Evolutionary conservation across 2,113 vertebrate genomes (phyloP), one percentile per base, ranked within the genome.

Genomic region (Perca flavescens): DNA sequence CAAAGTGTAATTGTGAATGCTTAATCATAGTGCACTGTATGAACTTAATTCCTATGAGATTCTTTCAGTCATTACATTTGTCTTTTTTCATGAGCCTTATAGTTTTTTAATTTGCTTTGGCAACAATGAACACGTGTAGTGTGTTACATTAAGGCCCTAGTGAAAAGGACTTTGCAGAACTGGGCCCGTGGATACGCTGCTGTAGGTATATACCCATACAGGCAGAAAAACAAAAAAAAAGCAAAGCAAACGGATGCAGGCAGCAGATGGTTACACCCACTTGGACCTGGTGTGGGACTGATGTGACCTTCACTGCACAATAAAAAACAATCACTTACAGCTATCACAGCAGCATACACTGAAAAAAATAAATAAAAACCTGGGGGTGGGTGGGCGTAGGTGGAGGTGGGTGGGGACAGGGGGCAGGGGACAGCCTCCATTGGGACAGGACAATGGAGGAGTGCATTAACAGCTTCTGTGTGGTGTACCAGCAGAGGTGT

Each of bases 381-480:
- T 4, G 14, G 53, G 46, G 16, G 6, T n/a, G 36, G 16, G 36
- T 46, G 61, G 11, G 47, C 0, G 21, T 53, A 10, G 43, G 67
- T 34, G 69, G 47, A 40, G 47, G 14, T 43, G 28, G 56, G 67
- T 71, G 67, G 64, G 53, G 40, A 62, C n/a, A 11, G 14, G 25
- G 64, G 63, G 28, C 82, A 11, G 14, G 31, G 64, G 63, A 36
- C 82, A 81, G 47, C 22, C 43, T 68, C 69, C 40, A 46, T 5
- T 56, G 77, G 75, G 72, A 80, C 53, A 70, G 70, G 78, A 86
- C 72, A 86, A 80, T 53, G 50, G 75, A 72, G 71, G 62, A 79
- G 77, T 72, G 71, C 79, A 79, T 86, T 85, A 82, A 75, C 86
- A 74, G 83, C 64, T 66, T 65, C 82, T 83, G 83, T 85, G 66